Evolutionary conservation across 1,140 invertebrate species (phyloP).

Genomic region (Sminthurinus signatus): DNA sequence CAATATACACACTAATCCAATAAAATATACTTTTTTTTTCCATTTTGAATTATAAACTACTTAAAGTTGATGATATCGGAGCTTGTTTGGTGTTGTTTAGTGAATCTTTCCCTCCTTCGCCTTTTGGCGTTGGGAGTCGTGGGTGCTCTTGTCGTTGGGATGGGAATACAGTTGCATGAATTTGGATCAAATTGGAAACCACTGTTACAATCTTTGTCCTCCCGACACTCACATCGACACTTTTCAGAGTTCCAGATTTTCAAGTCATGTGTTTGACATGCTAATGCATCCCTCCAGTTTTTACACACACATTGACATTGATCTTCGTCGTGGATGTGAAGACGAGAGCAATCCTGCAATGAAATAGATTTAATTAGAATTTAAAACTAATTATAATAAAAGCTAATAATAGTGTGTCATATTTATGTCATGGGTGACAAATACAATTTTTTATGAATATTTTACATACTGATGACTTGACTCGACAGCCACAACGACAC

Average conservation of each 20-base stretch:
- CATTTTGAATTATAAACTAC: too few species aligned
- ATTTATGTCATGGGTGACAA: not conserved
- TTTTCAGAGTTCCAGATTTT: conserved; percentile 19
- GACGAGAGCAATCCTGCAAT: conserved; percentile 18
- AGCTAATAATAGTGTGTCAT: too few species aligned
- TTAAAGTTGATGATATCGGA: too few species aligned
- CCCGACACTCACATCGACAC: conserved; percentile 24
- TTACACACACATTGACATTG: conserved; percentile 23
- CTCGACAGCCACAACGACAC: conserved; percentile 20
- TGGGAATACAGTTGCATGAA: conserved; percentile 13
- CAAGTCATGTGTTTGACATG: not conserved
- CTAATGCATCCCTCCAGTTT: conserved; percentile 3
- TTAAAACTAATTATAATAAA: not conserved
- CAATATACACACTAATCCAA: too few species aligned
- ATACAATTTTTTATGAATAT: not conserved
- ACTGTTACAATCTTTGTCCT: conserved; percentile 14
- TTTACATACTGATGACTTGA: conserved; percentile 17
- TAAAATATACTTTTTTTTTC: too few species aligned
- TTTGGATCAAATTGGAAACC: conserved; percentile 15
- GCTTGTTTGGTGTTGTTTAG: too few species aligned
- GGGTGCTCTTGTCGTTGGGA: too few species aligned
- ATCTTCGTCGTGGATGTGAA: conserved; percentile 13
- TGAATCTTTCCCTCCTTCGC: not conserved
- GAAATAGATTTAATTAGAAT: not conserved
- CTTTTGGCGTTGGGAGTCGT: too few species aligned